Percentiles rank a stretch among this genome's conserved stretches.
These are phyloP conservation scores for Thalassoma bifasciatum DNA, from an alignment of 2,113 vertebrate species.

Conservation along the genomic window DNA sequence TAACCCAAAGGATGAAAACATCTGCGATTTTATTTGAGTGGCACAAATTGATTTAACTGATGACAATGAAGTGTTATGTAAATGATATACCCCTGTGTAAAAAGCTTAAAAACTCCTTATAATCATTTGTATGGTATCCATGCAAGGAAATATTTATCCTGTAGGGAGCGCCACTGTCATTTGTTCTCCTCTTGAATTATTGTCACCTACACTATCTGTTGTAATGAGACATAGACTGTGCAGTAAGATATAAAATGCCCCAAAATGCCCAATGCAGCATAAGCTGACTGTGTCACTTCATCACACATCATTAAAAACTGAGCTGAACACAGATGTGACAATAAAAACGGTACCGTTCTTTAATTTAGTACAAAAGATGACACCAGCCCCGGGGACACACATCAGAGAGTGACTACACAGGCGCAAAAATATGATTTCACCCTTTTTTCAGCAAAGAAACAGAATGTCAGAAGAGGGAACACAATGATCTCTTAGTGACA, in stretches of 20 bases:
- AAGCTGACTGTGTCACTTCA: too few relatives aligned
- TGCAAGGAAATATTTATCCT: background rate
- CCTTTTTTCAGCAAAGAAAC: constrained; percentile 9
- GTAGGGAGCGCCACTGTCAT: background rate
- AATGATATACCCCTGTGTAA: too few relatives aligned
- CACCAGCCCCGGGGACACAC: constrained; percentile 32
- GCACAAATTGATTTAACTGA: too few relatives aligned
- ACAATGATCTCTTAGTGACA: background rate
- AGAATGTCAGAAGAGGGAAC: constrained; percentile 9
- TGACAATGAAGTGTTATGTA: too few relatives aligned
- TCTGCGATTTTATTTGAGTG: too few relatives aligned
- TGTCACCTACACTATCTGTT: too few relatives aligned
- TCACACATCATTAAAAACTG: constrained; percentile 7
- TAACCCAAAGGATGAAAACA: too few relatives aligned
- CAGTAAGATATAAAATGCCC: too few relatives aligned
- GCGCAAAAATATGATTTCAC: constrained; percentile 7
- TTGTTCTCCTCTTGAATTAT: too few relatives aligned
- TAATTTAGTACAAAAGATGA: constrained; percentile 67
- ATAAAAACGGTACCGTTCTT: constrained; percentile 57
- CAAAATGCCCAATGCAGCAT: too few relatives aligned
- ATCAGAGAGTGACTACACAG: constrained; percentile 27
- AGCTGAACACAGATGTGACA: constrained; percentile 18
- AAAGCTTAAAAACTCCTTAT: background rate
- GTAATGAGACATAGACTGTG: too few relatives aligned
- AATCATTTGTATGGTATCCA: background rate